Conservation (phyloP, 1,140 invertebrate species). For the Zaprionus davidi region DNA sequence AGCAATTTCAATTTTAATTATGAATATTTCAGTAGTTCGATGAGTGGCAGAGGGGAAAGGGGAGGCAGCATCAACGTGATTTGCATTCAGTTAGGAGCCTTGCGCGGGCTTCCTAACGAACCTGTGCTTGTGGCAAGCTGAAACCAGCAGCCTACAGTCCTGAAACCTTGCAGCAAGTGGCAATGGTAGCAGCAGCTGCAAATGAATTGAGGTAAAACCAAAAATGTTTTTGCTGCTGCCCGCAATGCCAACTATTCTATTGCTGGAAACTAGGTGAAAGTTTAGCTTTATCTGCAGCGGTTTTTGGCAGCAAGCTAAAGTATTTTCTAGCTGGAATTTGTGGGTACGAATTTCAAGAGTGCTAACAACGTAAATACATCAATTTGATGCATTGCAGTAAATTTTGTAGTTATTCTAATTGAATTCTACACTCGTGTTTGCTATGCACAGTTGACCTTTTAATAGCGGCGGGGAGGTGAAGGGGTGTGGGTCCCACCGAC, state of each 20-base stretch:
- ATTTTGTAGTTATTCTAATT: background rate
- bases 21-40: slow-evolving; percentile 34
- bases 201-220: slow-evolving; percentile 1
- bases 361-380: background rate
- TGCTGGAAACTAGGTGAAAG: background rate
- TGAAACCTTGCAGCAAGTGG: background rate
- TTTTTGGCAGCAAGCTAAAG: background rate
- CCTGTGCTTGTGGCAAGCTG: background rate
- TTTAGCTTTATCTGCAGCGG: background rate
- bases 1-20: slow-evolving; percentile 45
- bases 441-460: background rate
- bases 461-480: background rate
- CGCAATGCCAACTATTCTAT: background rate
- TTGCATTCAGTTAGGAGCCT: background rate
- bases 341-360: background rate
- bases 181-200: background rate
- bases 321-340: background rate
- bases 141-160: background rate
- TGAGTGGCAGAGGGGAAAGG: background rate
- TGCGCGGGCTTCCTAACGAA: background rate
- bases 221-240: background rate
- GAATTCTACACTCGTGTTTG: background rate
- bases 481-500: too few relatives aligned
- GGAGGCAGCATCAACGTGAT: background rate
- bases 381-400: background rate